Evolutionary conservation across 2,797 vertebrate species (phyloP), one percentile per base, ranked within the genome.

Genomic region (Enteromius viviparus): DNA sequence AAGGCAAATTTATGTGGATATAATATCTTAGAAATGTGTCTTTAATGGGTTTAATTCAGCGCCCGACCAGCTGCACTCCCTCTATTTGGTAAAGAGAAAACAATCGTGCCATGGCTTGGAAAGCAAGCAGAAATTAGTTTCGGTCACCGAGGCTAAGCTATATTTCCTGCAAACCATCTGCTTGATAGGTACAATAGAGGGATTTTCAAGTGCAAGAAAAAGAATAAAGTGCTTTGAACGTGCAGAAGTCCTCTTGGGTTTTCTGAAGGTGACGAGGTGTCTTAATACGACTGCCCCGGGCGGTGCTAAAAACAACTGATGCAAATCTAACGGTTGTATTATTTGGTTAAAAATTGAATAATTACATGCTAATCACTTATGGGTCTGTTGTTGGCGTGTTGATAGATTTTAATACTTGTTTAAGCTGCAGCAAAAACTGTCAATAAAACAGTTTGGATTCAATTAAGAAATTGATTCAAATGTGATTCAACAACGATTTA

Each of bases 151-250:
- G 96, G 96, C 95, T 95, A 95, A 95, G 93, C 95, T 96, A 95
- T 96, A 94, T 97, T 97, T 96, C 96, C 96, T 97, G 95, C 95
- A 95, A 96, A 97, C 96, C 97, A 98, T 98, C 97, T 98, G 97
- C 97, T 96, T 96, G 95, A 96, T 97, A 97, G 95, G 91, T 95
- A 98, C 97, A 99, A 98, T 94, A 95, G 96, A 96, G 94, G 97
- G 97, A 98, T 99, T 98, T 98, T 96, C 95, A 82, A 77, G 81
- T 85, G 87, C 66, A 85, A 72, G 77, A 91, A 90, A 90, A 91
- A 85, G 90, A 92, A 90, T 92, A 93, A 92, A 82, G 68, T 93
- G 93, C 95, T 94, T 94, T 93, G 92, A 94, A 94, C 89, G 90
- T 89, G 90, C 88, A 94, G 91, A 91, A 88, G 90, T 94, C 94